Base-by-base conservation (phyloP, 2,113 vertebrate species). In the Oreamnos americanus region DNA sequence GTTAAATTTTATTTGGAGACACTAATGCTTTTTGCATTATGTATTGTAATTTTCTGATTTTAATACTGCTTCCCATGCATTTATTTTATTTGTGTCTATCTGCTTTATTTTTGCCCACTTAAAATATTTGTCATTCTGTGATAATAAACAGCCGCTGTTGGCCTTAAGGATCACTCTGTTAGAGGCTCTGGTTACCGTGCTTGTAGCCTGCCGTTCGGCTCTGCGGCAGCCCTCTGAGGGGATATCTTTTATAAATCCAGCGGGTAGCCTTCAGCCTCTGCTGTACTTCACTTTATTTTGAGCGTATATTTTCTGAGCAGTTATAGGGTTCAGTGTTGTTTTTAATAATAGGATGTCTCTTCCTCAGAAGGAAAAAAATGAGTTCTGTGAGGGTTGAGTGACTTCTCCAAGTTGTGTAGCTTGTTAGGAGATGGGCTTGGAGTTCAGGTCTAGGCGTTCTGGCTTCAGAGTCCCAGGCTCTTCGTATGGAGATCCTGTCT, bases 21-120 rank as follows among this genome's bases (percentile, higher is more conserved):
- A 21, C 57, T 43, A 81, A 57, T 53, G 39, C 36, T 26, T 45
- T 94, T 64, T 79, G 67, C 45, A 23, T 86, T 91, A 62, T 49
- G 15, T 60, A 71, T 49, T 71, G 5, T 57, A n/a, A 84, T 57
- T 87, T 82, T 87, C 60, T 90, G 25, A 45, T 58, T 91, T 83
- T 62, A 91, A 19, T 47, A 15, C 55, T 94, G 25, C 84, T 84
- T 10, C 16, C 16, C 15, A 7, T 78, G 19, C 11, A 3, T 67
- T 81, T 85, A 30, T 94, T 87, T 91, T 82, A 21, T 87, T 83
- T 97, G 55, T 64, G 67, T 84, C 60, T 93, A 21, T 43, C 51
- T 87, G 79, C 39, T 90, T 89, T 84, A 88, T 78, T 45, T 86
- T 57, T 71, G 58, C 58, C 58, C 26, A 15, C 51, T 62, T 90